phyloP scores from a whole-genome alignment of 2,888 invertebrate genomes.

The Drosophila birchii region DNA sequence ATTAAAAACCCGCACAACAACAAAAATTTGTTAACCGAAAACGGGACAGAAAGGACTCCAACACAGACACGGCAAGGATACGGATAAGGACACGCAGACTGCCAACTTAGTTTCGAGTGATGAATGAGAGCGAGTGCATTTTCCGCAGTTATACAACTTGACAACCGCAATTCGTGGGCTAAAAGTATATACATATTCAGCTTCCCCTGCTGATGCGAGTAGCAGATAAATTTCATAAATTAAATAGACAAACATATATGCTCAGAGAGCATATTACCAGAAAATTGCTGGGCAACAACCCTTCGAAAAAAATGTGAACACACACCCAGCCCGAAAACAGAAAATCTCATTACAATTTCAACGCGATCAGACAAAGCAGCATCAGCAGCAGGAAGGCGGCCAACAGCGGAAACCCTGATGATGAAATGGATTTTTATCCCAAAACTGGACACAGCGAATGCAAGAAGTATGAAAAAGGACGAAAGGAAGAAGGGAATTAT shows the following conservation, averaged over 20 bases:
- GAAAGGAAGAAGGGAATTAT: constrained; percentile 49
- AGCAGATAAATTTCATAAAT: constrained; percentile 83
- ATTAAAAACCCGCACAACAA: constrained; percentile 67
- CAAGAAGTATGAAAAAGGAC: constrained; percentile 17
- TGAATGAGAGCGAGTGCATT: constrained; percentile 59
- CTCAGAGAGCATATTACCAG: constrained; percentile 70
- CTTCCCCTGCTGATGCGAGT: constrained; percentile 59
- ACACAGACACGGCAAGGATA: constrained; percentile 6
- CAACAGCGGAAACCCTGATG: constrained; percentile 74
- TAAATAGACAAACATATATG: constrained; percentile 73
- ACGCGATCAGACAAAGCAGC: constrained; percentile 78
- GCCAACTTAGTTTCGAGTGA: constrained; percentile 51
- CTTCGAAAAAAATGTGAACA: constrained; percentile 23
- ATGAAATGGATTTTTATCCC: constrained; percentile 82
- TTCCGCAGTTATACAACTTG: constrained; percentile 47
- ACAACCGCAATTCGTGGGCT: constrained; percentile 38
- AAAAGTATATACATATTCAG: constrained; percentile 34
- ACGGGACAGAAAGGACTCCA: constrained; percentile 51
- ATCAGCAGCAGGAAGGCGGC: constrained; percentile 36
- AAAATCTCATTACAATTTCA: constrained; percentile 83
- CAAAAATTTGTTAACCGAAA: constrained; percentile 53
- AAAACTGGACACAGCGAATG: constrained; percentile 73
- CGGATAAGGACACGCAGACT: constrained; percentile 7
- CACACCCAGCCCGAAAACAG: constrained; percentile 27
- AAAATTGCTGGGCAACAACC: constrained; percentile 75